Evolutionary conservation across 2,113 vertebrate species (phyloP).

Genomic region (Eclectus roratus): DNA sequence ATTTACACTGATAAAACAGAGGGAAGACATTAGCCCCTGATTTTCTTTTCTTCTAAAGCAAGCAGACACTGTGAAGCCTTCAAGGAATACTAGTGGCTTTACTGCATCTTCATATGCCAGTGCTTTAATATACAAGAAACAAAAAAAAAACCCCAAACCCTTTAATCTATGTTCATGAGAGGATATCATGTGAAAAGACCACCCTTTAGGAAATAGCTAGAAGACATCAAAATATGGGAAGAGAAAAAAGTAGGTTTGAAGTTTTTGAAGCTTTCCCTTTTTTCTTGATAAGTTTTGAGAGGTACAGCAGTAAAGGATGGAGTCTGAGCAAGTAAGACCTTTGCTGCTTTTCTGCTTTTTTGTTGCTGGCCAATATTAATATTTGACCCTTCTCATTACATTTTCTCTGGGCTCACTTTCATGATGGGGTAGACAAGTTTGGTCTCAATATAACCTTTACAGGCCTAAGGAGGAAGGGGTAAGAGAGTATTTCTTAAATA

Average conservation of each 20-base stretch:
- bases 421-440: background rate
- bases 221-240: background rate
- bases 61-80: background rate
- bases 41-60: conserved; percentile 7
- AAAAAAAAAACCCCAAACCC: background rate
- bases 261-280: background rate
- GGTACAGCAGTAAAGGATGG: background rate
- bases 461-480: background rate
- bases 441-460: background rate
- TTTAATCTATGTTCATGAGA: background rate
- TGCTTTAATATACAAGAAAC: background rate
- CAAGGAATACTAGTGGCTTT: background rate
- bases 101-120: background rate
- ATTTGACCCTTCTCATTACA: background rate
- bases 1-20: background rate
- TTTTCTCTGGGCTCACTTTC: background rate
- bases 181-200: background rate
- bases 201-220: background rate
- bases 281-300: background rate
- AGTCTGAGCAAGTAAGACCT: background rate
- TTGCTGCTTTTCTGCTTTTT: background rate
- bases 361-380: background rate
- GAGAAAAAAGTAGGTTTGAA: background rate
- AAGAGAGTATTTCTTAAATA: background rate
- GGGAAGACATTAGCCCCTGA: background rate